Base-by-base conservation (phyloP, 2,797 vertebrate genomes). In the Carapus acus region DNA sequence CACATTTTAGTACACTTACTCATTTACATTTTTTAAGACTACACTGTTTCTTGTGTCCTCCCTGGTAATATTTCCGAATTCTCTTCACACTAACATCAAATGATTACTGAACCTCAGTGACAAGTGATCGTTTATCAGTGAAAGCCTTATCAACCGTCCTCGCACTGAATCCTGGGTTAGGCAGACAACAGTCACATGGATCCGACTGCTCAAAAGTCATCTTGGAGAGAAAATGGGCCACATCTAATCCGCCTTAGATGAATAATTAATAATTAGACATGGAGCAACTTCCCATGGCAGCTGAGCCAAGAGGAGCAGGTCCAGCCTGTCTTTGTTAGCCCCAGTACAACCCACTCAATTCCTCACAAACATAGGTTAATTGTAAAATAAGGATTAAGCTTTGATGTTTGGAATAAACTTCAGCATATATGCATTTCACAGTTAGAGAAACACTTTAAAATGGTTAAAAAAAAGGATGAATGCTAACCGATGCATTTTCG, bases 181-280 rank as follows among this genome's bases (percentile, higher is more conserved):
- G 53, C 67, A 78, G 41, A 71, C 71, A 78, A 73, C 51, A 21
- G 76, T 77, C 77, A 79, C 71, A 79, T 62, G 71, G 58, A 73
- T 74, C 60, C 75, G 71, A 73, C 73, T 58, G 75, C 76, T 78
- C 75, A 65, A 65, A 73, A 77, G 79, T 74, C 72, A 75, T 85
- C 78, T 78, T 80, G 57, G 74, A 82, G 65, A 79, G 77, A 90
- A 88, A 88, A 79, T 88, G 85, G 87, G 87, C 79, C 88, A 85
- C 81, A 79, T 86, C 78, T 87, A 87, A 88, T 88, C 83, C 74
- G 81, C 81, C 84, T 85, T 70, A 69, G 79, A 87, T 90, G 83
- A 89, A 89, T 89, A 86, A 90, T 90, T 89, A 88, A 90, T 89
- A 87, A 87, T 84, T 86, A 84, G 85, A 87, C 85, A 84, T 70